These are phyloP conservation scores for Zoanthus sociatus DNA, from an alignment of 92 coral and sea anemone species.

Conservation along the genomic window DNA sequence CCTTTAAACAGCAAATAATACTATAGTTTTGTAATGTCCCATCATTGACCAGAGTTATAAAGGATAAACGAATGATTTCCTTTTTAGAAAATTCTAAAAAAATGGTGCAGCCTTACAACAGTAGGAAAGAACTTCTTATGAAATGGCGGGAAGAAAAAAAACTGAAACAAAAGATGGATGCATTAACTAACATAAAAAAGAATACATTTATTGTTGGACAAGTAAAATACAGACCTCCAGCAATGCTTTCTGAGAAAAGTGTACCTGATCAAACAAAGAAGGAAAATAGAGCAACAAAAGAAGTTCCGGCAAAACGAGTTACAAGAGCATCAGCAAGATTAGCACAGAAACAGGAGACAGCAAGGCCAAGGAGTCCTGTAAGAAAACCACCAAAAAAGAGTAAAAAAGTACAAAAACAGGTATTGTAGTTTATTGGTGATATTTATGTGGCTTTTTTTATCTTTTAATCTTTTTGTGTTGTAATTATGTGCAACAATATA, in stretches of 20 bases:
- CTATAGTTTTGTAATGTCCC: too few species aligned
- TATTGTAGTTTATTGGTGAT: not conserved
- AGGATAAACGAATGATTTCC: not conserved
- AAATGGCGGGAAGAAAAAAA: slow-evolving; percentile 87
- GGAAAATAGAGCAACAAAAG: slow-evolving; percentile 17
- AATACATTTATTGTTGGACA: slow-evolving; percentile 82
- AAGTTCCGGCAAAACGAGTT: slow-evolving; percentile 33
- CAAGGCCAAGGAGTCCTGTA: slow-evolving; percentile 42
- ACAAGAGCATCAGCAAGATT: slow-evolving; percentile 79
- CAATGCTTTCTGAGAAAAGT: slow-evolving; percentile 32
- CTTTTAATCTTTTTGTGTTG: too few species aligned
- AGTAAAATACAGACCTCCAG: slow-evolving; percentile 58
- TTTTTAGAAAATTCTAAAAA: not conserved
- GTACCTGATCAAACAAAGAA: slow-evolving; percentile 25
- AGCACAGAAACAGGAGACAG: slow-evolving; percentile 44
- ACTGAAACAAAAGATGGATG: slow-evolving; percentile 62
- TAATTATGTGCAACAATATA: too few species aligned
- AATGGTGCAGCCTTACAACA: slow-evolving; percentile 49
- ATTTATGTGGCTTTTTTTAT: too few species aligned
- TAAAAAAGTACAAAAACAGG: slow-evolving; percentile 13
- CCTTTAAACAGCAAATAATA: too few species aligned
- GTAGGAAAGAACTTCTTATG: slow-evolving; percentile 69
- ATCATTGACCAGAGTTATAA: too few species aligned
- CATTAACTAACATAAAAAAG: slow-evolving; percentile 58
- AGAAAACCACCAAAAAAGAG: slow-evolving; percentile 34